Evolutionary conservation across 2,113 vertebrate genomes (phyloP).

Genomic region (Hyla sarda): DNA sequence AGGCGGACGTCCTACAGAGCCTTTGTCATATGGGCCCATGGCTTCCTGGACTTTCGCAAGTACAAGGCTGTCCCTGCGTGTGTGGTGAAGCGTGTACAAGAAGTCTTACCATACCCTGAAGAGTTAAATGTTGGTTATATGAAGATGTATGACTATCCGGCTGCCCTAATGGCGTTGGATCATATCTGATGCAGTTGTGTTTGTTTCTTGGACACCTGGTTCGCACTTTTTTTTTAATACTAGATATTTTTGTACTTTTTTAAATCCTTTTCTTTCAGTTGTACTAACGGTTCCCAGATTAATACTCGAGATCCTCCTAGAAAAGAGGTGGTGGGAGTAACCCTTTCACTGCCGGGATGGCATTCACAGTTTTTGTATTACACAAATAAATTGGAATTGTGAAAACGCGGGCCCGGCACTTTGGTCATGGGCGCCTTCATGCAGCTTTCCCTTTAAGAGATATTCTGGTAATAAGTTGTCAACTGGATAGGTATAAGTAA

Average conservation of each 20-base stretch:
- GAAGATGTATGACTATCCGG: slow-evolving; percentile 33
- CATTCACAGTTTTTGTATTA: no score
- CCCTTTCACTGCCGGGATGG: no score
- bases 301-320: no score
- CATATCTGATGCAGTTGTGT: slow-evolving; percentile 2
- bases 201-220: background rate
- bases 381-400: no score
- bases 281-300: no score
- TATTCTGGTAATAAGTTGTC: no score
- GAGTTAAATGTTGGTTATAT: slow-evolving; percentile 25
- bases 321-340: no score
- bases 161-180: slow-evolving; percentile 31
- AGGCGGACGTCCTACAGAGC: slow-evolving; percentile 25
- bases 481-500: no score
- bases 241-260: background rate
- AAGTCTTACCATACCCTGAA: slow-evolving; percentile 8
- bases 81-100: slow-evolving; percentile 21
- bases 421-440: no score
- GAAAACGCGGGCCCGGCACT: no score
- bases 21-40: slow-evolving; percentile 37
- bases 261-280: background rate
- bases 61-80: slow-evolving; percentile 27
- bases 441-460: no score
- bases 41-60: background rate
- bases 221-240: background rate